Conservation (phyloP, 2,888 invertebrate species). For the Euplexia lucipara region DNA sequence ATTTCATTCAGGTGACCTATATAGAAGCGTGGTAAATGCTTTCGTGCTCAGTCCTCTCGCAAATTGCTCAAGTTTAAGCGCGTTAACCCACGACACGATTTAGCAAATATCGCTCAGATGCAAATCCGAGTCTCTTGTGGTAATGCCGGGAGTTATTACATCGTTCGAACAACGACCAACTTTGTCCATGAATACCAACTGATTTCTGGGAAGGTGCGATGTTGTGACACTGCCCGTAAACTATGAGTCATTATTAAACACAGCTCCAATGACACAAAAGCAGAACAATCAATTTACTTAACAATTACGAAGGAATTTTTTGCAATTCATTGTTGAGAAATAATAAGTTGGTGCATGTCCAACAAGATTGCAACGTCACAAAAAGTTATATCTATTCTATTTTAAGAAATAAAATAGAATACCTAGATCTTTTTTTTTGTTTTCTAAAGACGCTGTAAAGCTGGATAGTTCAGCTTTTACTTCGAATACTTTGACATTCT, state of each 20-base stretch:
- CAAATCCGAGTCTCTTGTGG: conserved; percentile 72
- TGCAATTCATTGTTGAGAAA: not conserved
- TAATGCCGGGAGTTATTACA: conserved; percentile 67
- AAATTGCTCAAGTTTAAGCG: conserved; percentile 75
- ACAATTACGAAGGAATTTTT: not conserved
- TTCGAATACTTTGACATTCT: conserved; percentile 22
- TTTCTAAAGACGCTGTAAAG: not conserved
- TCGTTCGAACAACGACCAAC: conserved; percentile 63
- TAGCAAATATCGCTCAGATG: conserved; percentile 73
- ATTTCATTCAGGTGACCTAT: conserved; percentile 65
- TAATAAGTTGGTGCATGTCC: not conserved
- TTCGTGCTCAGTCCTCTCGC: conserved; percentile 58
- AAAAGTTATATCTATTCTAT: too few relatives aligned
- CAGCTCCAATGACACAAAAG: too few relatives aligned
- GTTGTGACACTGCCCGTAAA: conserved; percentile 34
- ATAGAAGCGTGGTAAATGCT: conserved; percentile 57
- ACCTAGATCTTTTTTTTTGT: not conserved
- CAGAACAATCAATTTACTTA: conserved; percentile 14
- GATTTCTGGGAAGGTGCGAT: conserved; percentile 43
- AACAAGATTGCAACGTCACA: not conserved
- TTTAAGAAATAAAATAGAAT: too few relatives aligned
- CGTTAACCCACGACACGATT: conserved; percentile 71
- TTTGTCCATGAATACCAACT: conserved; percentile 61
- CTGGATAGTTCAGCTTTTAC: not conserved
- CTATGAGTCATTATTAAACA: too few relatives aligned